Base-by-base conservation (phyloP, 2,797 vertebrate genomes). In the Sebastes minor region DNA sequence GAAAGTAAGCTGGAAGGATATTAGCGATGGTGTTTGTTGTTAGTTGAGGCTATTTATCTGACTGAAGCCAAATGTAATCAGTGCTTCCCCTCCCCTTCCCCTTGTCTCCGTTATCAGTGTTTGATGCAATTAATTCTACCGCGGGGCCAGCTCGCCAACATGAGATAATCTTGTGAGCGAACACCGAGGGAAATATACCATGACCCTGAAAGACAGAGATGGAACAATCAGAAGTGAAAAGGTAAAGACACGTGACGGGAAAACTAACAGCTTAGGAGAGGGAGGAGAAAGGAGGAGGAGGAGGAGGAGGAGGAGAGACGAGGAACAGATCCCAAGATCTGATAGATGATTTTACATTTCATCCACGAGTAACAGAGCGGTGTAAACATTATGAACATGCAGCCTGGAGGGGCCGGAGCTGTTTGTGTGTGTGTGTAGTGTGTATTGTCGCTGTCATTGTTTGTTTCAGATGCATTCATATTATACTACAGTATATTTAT, bases 51-150 rank as follows among this genome's bases (percentile, higher is more conserved):
- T 87, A 89, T 92, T 93, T 91, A 90, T 93, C 91, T 82, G 81
- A 86, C 84, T 83, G 80, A 78, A 87, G 81, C 84, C 77, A 79
- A 90, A 91, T 86, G 84, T 87, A 88, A 91, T 92, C 88, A 56
- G n/a, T 3, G 25, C 78, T 81, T 69, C 66, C 61, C 85, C 84
- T 69, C 82, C 87, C 74, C 73, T 56, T 76, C 38, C 71, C 16
- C 77, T 80, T 76, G 76, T 88, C 75, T 89, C 71, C 8, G 66
- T 90, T 93, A 92, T 91, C 92, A 74, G 70, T 57, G 61, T 89
- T 86, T 86, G 86, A 92, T 92, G 88, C 86, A 91, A 85, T 92
- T 93, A 92, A 91, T 91, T 90, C 88, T 69, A 87, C 88, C 49
- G 60, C 76, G 49, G 84, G 91, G 92, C 86, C 84, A 63, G 75